phyloP scores from a whole-genome alignment of 2,113 vertebrate species.

The Hiodon tergisus region DNA sequence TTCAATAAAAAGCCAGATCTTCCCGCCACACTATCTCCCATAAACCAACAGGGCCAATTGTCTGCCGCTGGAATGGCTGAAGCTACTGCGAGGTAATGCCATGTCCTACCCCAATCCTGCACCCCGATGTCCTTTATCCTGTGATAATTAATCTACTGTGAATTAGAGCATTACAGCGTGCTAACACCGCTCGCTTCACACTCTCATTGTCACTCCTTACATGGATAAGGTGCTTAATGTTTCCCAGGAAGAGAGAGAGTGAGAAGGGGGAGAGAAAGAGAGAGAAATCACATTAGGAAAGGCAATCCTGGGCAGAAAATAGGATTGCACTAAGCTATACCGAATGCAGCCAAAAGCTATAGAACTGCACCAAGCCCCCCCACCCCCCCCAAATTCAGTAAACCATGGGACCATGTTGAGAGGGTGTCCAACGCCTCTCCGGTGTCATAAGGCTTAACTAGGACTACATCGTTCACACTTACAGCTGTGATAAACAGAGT shows the following conservation, averaged over 20 bases:
- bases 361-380: conserved; percentile 35
- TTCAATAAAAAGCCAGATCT: not conserved
- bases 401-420: conserved; percentile 12
- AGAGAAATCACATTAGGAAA: conserved; percentile 64
- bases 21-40: not conserved
- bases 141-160: conserved; percentile 62
- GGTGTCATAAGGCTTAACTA: conserved; percentile 8
- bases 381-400: conserved; percentile 5
- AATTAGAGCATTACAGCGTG: conserved; percentile 65
- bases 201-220: conserved; percentile 59
- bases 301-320: conserved; percentile 73
- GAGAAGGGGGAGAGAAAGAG: conserved; percentile 25
- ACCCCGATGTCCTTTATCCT: conserved; percentile 47
- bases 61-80: conserved; percentile 3
- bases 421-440: not conserved
- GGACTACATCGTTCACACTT: not conserved
- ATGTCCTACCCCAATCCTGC: conserved; percentile 24
- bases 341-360: conserved; percentile 55
- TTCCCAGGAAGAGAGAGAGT: conserved; percentile 39
- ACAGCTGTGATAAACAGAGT: not conserved
- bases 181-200: conserved; percentile 54
- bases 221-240: conserved; percentile 62
- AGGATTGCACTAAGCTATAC: conserved; percentile 74
- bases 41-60: not conserved
- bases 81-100: conserved; percentile 12